A percentile compares a stretch with the other conserved stretches of the same genome.
phyloP scores from a whole-genome alignment of 1,140 invertebrate species.

The Yoshiicerus persimilis region DNA sequence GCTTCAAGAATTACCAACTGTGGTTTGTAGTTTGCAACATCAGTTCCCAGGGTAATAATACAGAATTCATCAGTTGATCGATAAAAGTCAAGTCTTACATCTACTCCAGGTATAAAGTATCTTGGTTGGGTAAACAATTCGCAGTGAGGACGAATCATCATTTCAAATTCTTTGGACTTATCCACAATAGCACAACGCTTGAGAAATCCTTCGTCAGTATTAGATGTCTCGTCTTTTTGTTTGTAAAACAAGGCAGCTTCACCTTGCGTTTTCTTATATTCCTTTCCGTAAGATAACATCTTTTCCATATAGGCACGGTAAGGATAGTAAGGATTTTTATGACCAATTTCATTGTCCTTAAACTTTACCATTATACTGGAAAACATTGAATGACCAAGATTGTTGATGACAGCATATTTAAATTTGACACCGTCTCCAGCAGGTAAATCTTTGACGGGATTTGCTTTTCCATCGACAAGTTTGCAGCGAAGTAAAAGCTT shows the following conservation, averaged over 20 bases:
- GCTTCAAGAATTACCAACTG: conserved; percentile 35
- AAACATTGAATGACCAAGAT: background rate
- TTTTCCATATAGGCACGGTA: conserved; percentile 56
- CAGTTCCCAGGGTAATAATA: background rate
- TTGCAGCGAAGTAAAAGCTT: too few species aligned
- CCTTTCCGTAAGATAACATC: conserved; percentile 52
- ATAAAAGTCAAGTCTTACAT: conserved; percentile 32
- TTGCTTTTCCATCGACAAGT: too few species aligned
- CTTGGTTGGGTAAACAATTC: conserved; percentile 39
- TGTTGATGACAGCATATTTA: background rate
- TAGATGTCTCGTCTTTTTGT: conserved; percentile 47
- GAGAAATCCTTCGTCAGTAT: conserved; percentile 49
- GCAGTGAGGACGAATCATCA: conserved; percentile 41
- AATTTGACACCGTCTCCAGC: too few species aligned
- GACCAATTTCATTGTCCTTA: background rate
- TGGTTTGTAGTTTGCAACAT: background rate
- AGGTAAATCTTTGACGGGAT: too few species aligned
- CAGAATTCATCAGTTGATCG: conserved; percentile 17
- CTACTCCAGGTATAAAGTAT: conserved; percentile 41
- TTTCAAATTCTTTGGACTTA: conserved; percentile 46
- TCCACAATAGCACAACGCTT: conserved; percentile 48
- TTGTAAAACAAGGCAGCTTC: conserved; percentile 49
- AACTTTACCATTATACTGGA: background rate
- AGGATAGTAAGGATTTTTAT: background rate
- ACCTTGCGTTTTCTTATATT: conserved; percentile 54